Conservation (phyloP, 1,140 invertebrate species). For the Cardiocondyla obscurior region DNA sequence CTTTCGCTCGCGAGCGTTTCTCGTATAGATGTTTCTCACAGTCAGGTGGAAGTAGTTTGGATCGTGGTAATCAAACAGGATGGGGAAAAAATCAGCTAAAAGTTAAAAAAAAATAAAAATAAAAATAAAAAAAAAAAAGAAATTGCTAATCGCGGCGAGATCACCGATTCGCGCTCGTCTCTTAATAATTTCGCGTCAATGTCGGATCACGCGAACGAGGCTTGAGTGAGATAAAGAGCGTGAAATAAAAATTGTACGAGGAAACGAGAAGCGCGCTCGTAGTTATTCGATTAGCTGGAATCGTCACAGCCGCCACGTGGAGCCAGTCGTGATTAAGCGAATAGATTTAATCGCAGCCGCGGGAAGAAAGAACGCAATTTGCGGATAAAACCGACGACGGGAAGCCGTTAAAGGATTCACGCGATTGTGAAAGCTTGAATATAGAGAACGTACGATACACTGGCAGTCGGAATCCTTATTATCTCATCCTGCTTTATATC, state of each 20-base stretch:
- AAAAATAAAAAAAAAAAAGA: too few relatives aligned
- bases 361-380: constrained; percentile 11
- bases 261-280: not conserved
- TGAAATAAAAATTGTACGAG: too few relatives aligned
- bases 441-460: not conserved
- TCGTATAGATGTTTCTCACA: constrained; percentile 8
- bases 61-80: not conserved
- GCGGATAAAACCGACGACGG: not conserved
- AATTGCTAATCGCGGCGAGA: not conserved
- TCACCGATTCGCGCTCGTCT: not conserved
- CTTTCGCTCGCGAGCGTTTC: constrained; percentile 6
- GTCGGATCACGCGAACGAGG: not conserved
- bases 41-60: constrained; percentile 6
- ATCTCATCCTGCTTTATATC: not conserved
- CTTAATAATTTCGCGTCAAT: not conserved
- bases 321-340: not conserved
- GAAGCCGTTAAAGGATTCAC: not conserved
- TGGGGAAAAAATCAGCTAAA: too few relatives aligned
- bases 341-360: not conserved
- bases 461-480: not conserved
- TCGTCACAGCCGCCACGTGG: not conserved
- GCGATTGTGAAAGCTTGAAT: constrained; percentile 8
- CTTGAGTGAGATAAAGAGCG: too few relatives aligned
- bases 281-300: not conserved
- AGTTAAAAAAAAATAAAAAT: too few relatives aligned